Percentiles rank a stretch among this genome's conserved stretches.
These are phyloP conservation scores for Forficula auricularia DNA, from an alignment of 1,140 invertebrate species.

Conservation along the genomic window DNA sequence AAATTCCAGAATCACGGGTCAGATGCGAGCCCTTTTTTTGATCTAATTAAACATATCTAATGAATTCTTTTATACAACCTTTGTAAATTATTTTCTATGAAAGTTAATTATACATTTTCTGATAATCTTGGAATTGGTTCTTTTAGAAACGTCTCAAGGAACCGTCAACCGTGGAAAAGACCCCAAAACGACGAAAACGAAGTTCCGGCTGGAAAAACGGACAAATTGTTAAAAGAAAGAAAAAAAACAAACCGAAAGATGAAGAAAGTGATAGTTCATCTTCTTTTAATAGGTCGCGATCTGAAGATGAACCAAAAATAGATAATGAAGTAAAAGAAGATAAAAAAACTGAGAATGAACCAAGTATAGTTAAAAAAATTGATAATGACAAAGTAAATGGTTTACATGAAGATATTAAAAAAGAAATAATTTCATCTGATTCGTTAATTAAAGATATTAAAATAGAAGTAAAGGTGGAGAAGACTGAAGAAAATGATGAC, in stretches of 20 bases:
- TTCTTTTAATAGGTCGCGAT: conserved; percentile 13
- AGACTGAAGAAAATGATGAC: conserved; percentile 7
- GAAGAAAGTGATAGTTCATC: conserved; percentile 2
- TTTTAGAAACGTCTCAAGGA: conserved; percentile 9
- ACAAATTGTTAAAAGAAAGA: conserved; percentile 11
- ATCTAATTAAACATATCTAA: too few species aligned
- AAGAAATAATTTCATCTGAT: conserved; percentile 8
- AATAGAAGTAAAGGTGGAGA: conserved; percentile 7
- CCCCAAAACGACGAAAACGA: conserved; percentile 13
- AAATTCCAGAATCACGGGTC: too few species aligned
- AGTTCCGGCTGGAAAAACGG: conserved; percentile 21
- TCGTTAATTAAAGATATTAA: neutral
- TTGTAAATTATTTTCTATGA: too few species aligned
- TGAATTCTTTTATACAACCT: too few species aligned
- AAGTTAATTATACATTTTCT: neutral
- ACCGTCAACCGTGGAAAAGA: neutral
- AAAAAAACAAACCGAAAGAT: conserved; percentile 7
- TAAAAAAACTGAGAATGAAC: neutral
- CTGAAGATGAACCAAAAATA: conserved; percentile 21
- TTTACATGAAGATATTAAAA: conserved; percentile 10
- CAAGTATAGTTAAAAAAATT: neutral
- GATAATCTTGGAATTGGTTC: conserved; percentile 1
- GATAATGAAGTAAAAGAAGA: conserved; percentile 12
- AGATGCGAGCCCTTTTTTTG: too few species aligned
- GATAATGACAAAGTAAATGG: conserved; percentile 10